Conservation (phyloP, 2,888 invertebrate species). For the Notocelia uddmanniana region DNA sequence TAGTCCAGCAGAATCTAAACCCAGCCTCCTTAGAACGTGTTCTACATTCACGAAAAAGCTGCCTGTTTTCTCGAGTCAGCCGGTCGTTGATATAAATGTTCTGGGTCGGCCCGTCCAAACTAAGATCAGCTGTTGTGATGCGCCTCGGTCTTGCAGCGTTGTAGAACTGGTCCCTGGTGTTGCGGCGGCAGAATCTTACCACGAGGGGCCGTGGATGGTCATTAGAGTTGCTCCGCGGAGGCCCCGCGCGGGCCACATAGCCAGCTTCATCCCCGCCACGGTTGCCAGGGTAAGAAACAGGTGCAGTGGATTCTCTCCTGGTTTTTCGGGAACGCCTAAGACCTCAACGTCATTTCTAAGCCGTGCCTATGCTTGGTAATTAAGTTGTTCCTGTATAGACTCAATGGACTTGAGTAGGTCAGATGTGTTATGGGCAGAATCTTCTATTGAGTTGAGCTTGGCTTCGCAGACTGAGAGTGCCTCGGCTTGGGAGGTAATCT, state of each 20-base stretch:
- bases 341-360: constrained; percentile 5
- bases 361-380: not conserved
- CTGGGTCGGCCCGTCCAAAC: not conserved
- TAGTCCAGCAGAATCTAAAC: not conserved
- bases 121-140: not conserved
- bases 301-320: constrained; percentile 3
- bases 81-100: constrained; percentile 4
- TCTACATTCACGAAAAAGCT: constrained; percentile 9
- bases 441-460: not conserved
- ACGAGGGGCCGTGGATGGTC: constrained; percentile 4
- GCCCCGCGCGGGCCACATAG: not conserved
- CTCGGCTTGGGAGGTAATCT: not conserved
- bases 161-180: not conserved
- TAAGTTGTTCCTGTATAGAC: not conserved
- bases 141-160: not conserved
- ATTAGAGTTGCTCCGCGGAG: not conserved
- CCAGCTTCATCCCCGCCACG: constrained; percentile 1
- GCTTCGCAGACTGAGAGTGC: not conserved
- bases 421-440: not conserved
- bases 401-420: not conserved
- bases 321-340: not conserved
- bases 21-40: not conserved
- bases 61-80: not conserved
- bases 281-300: not conserved
- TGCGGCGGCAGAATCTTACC: constrained; percentile 11